Conservation (phyloP, 2,797 vertebrate genomes). For the Brachyrhaphis roseni region DNA sequence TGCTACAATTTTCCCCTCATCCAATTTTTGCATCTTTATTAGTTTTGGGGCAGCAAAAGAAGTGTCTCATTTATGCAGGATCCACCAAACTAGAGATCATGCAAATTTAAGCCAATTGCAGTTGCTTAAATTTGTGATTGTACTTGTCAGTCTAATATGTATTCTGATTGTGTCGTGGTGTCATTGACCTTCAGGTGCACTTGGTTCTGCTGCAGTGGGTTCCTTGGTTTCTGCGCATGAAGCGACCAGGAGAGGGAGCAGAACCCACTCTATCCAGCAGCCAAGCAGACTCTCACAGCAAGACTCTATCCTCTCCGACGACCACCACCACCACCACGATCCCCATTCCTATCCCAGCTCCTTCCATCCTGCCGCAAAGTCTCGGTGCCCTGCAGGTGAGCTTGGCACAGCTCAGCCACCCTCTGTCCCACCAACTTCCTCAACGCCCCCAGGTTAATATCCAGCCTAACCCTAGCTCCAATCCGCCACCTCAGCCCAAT, state of each 20-base stretch:
- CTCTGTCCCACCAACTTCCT: conserved; percentile 42
- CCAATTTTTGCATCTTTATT: neutral
- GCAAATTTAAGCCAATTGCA: neutral
- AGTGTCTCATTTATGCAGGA: neutral
- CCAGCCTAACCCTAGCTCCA: conserved; percentile 42
- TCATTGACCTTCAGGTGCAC: conserved; percentile 69
- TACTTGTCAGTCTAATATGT: neutral
- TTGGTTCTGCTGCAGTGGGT: conserved; percentile 84
- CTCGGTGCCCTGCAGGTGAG: conserved; percentile 70
- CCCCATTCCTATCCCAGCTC: conserved; percentile 57
- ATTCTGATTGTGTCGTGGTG: conserved; percentile 4
- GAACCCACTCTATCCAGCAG: conserved; percentile 69
- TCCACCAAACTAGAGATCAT: neutral
- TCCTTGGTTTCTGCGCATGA: conserved; percentile 85
- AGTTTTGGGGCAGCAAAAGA: neutral
- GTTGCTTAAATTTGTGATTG: neutral
- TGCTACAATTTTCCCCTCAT: neutral
- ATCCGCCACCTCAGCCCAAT: conserved; percentile 71
- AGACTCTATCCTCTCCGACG: conserved; percentile 68
- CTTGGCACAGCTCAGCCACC: conserved; percentile 64
- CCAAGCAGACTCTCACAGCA: conserved; percentile 74
- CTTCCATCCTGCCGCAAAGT: conserved; percentile 70
- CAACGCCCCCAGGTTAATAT: conserved; percentile 45
- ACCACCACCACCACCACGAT: conserved; percentile 61
- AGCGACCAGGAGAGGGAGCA: conserved; percentile 78